Conservation (phyloP, 2,113 vertebrate species). For the Menura novaehollandiae region DNA sequence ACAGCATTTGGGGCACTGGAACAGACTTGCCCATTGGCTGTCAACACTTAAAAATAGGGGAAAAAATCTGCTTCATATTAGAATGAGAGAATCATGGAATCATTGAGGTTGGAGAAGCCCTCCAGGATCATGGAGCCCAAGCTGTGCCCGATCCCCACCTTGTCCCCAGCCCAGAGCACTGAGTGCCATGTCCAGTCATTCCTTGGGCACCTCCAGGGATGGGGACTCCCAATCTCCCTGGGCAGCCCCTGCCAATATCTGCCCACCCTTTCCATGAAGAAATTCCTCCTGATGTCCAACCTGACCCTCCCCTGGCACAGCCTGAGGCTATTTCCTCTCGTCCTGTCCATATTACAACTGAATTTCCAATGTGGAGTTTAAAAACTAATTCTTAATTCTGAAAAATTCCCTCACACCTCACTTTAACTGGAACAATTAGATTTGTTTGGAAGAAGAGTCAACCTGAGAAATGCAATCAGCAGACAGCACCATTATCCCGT, state of each 20-base stretch:
- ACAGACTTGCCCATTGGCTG: background rate
- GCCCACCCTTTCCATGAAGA: background rate
- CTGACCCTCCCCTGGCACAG: background rate
- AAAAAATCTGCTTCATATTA: background rate
- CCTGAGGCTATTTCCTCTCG: rapidly evolving
- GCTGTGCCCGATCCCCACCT: background rate
- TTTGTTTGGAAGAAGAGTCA: background rate
- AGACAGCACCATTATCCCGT: background rate
- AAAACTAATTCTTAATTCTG: background rate
- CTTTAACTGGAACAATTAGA: background rate
- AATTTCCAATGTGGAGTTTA: background rate
- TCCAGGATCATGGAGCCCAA: background rate
- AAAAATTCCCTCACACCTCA: background rate
- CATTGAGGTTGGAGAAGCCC: background rate
- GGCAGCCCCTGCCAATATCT: background rate
- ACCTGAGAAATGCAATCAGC: background rate
- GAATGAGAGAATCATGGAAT: background rate
- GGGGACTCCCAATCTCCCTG: background rate
- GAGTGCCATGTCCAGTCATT: background rate
- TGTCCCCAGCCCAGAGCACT: background rate
- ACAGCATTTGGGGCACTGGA: background rate
- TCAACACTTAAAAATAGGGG: background rate
- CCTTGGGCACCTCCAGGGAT: background rate
- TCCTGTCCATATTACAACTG: background rate
- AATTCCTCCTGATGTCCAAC: background rate